These are phyloP conservation scores for Caenorhabditis sp. DNA, from an alignment of 2,888 invertebrate species.

Conservation along the genomic window DNA sequence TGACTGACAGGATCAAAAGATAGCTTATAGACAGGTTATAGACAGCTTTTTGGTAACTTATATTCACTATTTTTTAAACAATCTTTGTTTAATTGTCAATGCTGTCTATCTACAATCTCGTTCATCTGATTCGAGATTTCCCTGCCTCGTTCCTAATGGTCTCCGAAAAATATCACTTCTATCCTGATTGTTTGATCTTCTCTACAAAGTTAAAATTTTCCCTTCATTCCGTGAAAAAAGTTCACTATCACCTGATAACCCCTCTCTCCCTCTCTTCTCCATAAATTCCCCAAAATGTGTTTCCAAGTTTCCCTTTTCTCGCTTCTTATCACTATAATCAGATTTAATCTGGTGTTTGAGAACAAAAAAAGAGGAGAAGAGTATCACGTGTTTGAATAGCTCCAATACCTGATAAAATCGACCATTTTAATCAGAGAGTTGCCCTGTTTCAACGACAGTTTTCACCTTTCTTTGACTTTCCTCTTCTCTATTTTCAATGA, in stretches of 20 bases:
- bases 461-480: constrained; percentile 22
- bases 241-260: constrained; percentile 16
- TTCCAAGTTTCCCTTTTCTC: not conserved
- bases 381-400: constrained; percentile 29
- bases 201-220: not conserved
- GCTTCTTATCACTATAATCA: constrained; percentile 25
- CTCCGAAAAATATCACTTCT: not conserved
- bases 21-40: no score
- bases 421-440: not conserved
- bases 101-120: no score
- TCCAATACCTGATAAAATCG: constrained; percentile 20
- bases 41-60: no score
- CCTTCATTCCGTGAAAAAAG: not conserved
- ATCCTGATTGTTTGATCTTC: constrained; percentile 28
- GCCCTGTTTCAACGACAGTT: constrained; percentile 45
- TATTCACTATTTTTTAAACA: no score
- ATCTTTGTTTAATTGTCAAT: no score
- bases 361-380: not conserved
- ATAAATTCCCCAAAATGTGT: constrained; percentile 4
- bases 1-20: no score
- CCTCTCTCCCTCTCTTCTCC: not conserved
- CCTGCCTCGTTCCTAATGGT: not conserved
- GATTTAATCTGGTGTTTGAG: constrained; percentile 24
- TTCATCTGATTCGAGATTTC: not conserved
- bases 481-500: not conserved